phyloP scores from a whole-genome alignment of 2,888 invertebrate genomes.

The Lasioglossum pauxillum region DNA sequence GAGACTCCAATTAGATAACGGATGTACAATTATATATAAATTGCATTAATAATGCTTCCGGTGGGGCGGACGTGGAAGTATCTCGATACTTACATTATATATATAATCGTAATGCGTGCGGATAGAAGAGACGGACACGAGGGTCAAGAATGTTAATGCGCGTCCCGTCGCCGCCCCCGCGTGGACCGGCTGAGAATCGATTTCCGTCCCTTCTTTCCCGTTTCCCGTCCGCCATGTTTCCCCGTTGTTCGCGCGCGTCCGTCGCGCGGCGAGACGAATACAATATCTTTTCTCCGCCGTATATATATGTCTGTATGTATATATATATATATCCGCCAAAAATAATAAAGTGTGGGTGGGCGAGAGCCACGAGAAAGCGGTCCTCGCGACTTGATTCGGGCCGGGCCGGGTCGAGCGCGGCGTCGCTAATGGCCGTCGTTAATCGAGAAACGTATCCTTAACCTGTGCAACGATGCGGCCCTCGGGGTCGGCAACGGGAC shows the following conservation, averaged over 20 bases:
- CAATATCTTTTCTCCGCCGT: not conserved
- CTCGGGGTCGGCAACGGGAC: slow-evolving; percentile 46
- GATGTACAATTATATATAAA: slow-evolving; percentile 73
- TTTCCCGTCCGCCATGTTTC: not conserved
- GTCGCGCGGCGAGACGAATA: not conserved
- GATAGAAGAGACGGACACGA: slow-evolving; percentile 64
- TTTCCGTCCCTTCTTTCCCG: not conserved
- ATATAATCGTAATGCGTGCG: slow-evolving; percentile 62
- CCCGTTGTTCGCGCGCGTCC: slow-evolving; percentile 1
- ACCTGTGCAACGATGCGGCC: not conserved
- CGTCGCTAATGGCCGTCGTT: slow-evolving; percentile 5
- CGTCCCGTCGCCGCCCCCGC: slow-evolving; percentile 37
- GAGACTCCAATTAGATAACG: slow-evolving; percentile 74
- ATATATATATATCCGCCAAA: not conserved
- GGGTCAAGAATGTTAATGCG: slow-evolving; percentile 49
- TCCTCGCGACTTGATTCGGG: not conserved
- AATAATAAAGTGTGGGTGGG: not conserved
- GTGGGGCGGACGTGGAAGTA: slow-evolving; percentile 74
- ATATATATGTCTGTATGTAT: not conserved
- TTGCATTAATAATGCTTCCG: slow-evolving; percentile 68
- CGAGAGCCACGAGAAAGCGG: not conserved
- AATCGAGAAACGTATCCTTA: slow-evolving; percentile 7
- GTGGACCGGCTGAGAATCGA: slow-evolving; percentile 28
- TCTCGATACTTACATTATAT: slow-evolving; percentile 64
- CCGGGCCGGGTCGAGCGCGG: not conserved